Percentiles rank a stretch among this genome's conserved stretches.
phyloP scores from a whole-genome alignment of 1,140 invertebrate species.

The Lethrus apterus region DNA sequence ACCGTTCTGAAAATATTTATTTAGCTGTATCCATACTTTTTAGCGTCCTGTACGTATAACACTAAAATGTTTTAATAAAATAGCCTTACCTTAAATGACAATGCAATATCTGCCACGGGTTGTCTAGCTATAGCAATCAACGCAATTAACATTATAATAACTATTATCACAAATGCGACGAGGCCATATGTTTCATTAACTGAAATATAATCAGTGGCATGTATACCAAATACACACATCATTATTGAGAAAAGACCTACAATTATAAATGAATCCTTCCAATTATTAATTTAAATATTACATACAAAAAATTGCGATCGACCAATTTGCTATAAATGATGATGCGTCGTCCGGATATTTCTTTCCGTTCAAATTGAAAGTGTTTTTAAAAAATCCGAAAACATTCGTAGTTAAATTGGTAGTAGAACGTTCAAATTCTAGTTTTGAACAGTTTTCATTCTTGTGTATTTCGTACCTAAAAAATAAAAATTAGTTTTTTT shows the following conservation, averaged over 20 bases:
- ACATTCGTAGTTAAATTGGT: slow-evolving; percentile 1
- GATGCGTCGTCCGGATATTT: slow-evolving; percentile 26
- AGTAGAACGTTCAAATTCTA: slow-evolving; percentile 3
- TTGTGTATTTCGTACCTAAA: slow-evolving; percentile 19
- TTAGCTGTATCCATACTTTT: too few species aligned
- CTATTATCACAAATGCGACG: slow-evolving; percentile 4
- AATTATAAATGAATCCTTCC: slow-evolving; percentile 2
- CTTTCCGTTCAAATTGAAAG: slow-evolving; percentile 33
- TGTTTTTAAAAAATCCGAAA: slow-evolving; percentile 19
- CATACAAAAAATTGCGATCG: slow-evolving; percentile 28
- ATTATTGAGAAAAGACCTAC: slow-evolving; percentile 9
- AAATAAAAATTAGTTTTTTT: neutral
- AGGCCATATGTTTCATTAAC: slow-evolving; percentile 4
- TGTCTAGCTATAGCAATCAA: slow-evolving; percentile 13
- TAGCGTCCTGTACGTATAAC: too few species aligned
- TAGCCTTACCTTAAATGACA: slow-evolving; percentile 16
- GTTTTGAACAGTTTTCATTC: slow-evolving; percentile 6
- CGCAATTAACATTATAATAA: slow-evolving; percentile 4
- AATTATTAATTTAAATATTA: slow-evolving; percentile 9
- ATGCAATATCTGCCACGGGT: slow-evolving; percentile 3
- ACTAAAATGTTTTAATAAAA: neutral
- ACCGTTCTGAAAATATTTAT: too few species aligned
- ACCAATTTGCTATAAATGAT: slow-evolving; percentile 25
- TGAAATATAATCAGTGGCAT: slow-evolving; percentile 3
- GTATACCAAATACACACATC: neutral